Evolutionary conservation across 2,888 invertebrate species (phyloP), one percentile per base, ranked within the genome.

Genomic region (Azorinus chamasolen): DNA sequence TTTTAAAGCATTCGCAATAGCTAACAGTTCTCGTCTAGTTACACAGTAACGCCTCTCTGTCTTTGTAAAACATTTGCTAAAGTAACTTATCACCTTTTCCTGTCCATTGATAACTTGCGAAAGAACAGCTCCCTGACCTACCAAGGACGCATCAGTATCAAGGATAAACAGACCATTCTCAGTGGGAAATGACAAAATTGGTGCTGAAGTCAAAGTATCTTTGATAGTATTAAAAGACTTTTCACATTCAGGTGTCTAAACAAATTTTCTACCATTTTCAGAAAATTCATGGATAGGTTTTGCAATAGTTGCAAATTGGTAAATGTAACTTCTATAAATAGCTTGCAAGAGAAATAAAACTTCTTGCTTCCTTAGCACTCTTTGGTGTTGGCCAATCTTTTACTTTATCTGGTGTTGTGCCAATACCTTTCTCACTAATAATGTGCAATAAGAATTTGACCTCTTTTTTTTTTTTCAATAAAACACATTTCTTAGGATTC

Each of bases 241-340:
- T 20, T 71, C 43, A 59, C 65, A 66, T 6, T 64, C 58, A 2
- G 45, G 32, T 16, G 53, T 46, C 81, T 75, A 79, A 22, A 43
- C 18, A 37, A 48, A 66, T 32, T 65, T 57, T 46, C 37, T 32
- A 46, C 37, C 41, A 0, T 57, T 70, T 14, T 55, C 61, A 6
- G 73, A 37, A 16, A 74, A 45, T 43, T 51, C 25, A 58, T 69
- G 62, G 8, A 80, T 12, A 1, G 73, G 70, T 24, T 58, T 63
- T 1, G 66, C 73, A n/a, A n/a, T n/a, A n/a, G n/a, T n/a, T n/a
- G n/a, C n/a, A n/a, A n/a, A n/a, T n/a, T n/a, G n/a, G n/a, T 43
- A 48, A 1, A 79, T 65, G 53, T 62, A 81, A 16, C 48, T n/a
- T 27, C 79, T 61, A n/a, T 79, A 76, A n/a, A 43, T 76, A 82